Percentiles rank a stretch among this genome's conserved stretches.
These are phyloP conservation scores for Ophioninae sp. DNA, from an alignment of 2,888 invertebrate species.

Conservation along the genomic window DNA sequence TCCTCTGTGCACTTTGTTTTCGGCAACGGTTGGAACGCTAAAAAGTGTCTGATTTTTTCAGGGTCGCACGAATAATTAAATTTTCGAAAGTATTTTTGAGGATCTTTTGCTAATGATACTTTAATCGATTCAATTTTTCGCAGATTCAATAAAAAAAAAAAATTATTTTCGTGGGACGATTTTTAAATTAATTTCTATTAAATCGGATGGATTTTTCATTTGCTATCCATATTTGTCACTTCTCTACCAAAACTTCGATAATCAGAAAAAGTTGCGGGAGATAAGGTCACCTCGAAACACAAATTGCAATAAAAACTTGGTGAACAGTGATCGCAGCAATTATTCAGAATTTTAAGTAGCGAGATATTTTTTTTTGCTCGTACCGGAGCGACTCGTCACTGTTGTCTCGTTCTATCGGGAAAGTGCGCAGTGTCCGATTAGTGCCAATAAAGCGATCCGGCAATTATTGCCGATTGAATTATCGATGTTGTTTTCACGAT, in stretches of 20 bases:
- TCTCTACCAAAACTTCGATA: not conserved
- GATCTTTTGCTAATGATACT: not conserved
- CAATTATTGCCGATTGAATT: slow-evolving; percentile 38
- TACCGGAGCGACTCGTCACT: not conserved
- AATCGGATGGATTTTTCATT: not conserved
- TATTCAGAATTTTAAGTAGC: not conserved
- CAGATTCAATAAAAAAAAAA: too few relatives aligned
- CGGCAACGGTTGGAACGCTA: not conserved
- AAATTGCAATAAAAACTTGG: not conserved
- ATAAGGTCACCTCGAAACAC: not conserved
- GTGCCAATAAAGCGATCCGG: slow-evolving; percentile 24
- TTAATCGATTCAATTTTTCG: not conserved
- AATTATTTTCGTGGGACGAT: not conserved
- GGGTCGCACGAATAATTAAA: not conserved
- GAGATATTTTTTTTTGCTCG: not conserved
- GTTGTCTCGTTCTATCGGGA: not conserved
- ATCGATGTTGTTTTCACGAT: slow-evolving; percentile 22
- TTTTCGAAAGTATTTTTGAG: not conserved
- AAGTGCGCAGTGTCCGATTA: slow-evolving; percentile 19
- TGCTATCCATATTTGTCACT: not conserved
- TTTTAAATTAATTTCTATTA: not conserved
- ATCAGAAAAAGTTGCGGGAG: not conserved
- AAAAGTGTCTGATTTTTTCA: not conserved
- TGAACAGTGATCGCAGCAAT: not conserved
- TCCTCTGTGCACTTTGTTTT: not conserved